These are phyloP conservation scores for Conus ventricosus DNA, from an alignment of 1,140 invertebrate genomes.

Conservation along the genomic window DNA sequence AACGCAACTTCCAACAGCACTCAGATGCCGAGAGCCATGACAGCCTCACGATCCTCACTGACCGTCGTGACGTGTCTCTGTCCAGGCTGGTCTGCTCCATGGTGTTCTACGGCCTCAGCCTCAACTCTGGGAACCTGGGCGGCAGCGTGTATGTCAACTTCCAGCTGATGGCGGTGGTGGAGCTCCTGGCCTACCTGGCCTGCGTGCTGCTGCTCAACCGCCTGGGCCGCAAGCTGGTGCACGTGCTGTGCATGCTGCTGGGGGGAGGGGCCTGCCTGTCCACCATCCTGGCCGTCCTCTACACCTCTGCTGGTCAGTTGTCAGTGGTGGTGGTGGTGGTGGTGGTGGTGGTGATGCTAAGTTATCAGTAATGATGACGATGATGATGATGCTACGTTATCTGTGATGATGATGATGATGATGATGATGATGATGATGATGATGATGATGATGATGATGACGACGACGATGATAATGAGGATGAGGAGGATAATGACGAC, in stretches of 20 bases:
- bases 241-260: constrained; percentile 50
- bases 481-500: too few species aligned
- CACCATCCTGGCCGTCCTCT: constrained; percentile 54
- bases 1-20: too few species aligned
- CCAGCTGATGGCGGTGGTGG: constrained; percentile 79
- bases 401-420: too few species aligned
- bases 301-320: constrained; percentile 50
- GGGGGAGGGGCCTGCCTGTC: constrained; percentile 56
- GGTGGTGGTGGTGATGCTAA: constrained; percentile 74
- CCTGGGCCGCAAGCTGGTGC: constrained; percentile 54
- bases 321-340: too few species aligned
- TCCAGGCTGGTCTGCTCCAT: constrained; percentile 68
- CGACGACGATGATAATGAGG: too few species aligned
- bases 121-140: constrained; percentile 60
- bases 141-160: constrained; percentile 67
- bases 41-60: too few species aligned
- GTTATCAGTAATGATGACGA: too few species aligned
- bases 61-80: background rate
- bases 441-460: too few species aligned
- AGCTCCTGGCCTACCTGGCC: constrained; percentile 80
- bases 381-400: too few species aligned
- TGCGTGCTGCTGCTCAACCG: constrained; percentile 55
- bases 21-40: too few species aligned
- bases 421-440: too few species aligned
- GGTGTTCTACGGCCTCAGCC: constrained; percentile 81